phyloP scores from a whole-genome alignment of 2,113 vertebrate genomes.

The Phodopus roborovskii region DNA sequence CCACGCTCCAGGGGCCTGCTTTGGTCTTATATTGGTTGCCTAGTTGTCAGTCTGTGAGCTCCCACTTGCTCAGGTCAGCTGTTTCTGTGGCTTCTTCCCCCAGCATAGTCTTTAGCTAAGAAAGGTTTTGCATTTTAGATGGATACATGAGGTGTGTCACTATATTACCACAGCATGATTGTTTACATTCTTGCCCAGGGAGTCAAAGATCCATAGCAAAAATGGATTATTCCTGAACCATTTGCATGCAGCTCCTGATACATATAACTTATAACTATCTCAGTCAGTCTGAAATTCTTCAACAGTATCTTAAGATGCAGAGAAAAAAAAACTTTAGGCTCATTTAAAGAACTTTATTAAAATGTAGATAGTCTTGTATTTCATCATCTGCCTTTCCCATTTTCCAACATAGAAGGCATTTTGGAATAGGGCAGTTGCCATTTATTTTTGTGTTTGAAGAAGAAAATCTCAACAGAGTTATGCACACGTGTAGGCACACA shows the following conservation, averaged over 20 bases:
- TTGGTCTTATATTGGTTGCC: too few relatives aligned
- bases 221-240: background rate
- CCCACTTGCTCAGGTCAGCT: too few relatives aligned
- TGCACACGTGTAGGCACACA: background rate
- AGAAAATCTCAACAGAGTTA: slow-evolving; percentile 18
- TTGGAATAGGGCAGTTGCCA: background rate
- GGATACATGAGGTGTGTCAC: background rate
- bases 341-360: background rate
- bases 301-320: background rate
- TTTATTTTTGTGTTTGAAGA: slow-evolving; percentile 37
- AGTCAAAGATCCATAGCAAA: background rate
- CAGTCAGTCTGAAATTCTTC: background rate
- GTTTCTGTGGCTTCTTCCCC: too few relatives aligned
- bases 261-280: background rate
- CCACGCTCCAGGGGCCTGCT: too few relatives aligned
- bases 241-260: background rate
- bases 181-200: background rate
- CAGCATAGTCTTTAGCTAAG: too few relatives aligned
- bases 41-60: too few relatives aligned
- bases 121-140: background rate
- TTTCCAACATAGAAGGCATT: background rate
- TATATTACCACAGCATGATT: background rate
- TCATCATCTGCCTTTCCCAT: background rate
- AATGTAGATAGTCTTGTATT: background rate
- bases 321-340: background rate